phyloP scores from a whole-genome alignment of 2,113 vertebrate genomes.

The Ibidorhyncha struthersii region DNA sequence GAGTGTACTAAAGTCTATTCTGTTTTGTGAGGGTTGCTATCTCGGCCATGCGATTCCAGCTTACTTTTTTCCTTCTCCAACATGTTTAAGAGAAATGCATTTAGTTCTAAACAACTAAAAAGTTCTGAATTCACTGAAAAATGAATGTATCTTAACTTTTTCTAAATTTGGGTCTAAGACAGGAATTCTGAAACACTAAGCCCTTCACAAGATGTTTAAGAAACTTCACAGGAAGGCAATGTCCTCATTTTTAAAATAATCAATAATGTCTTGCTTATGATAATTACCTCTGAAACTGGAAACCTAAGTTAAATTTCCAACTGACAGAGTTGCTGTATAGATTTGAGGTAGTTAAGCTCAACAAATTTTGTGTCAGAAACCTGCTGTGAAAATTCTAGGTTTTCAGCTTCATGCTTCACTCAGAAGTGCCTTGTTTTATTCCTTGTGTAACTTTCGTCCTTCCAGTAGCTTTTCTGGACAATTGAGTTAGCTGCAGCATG shows the following conservation, averaged over 20 bases:
- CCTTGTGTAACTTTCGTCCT: not conserved
- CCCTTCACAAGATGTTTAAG: not conserved
- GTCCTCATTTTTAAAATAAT: not conserved
- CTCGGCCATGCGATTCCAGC: not conserved
- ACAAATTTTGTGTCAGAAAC: not conserved
- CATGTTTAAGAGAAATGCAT: not conserved
- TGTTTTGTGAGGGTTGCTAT: not conserved
- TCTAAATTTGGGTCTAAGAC: not conserved
- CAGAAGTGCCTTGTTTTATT: not conserved
- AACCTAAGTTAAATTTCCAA: not conserved
- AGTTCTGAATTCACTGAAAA: not conserved
- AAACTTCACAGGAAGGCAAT: not conserved
- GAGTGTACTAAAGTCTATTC: not conserved
- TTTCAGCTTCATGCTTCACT: not conserved
- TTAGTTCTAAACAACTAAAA: not conserved
- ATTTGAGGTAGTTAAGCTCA: not conserved
- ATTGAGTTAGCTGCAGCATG: not conserved
- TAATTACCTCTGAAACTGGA: not conserved
- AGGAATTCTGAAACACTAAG: not conserved
- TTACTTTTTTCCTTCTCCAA: not conserved
- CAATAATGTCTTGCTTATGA: not conserved
- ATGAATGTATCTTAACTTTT: not conserved
- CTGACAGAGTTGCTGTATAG: not conserved
- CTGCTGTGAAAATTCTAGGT: not conserved
- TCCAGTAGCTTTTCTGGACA: not conserved